These are phyloP conservation scores for Dichetophora obliterata DNA, from an alignment of 2,888 invertebrate genomes.

Conservation along the genomic window DNA sequence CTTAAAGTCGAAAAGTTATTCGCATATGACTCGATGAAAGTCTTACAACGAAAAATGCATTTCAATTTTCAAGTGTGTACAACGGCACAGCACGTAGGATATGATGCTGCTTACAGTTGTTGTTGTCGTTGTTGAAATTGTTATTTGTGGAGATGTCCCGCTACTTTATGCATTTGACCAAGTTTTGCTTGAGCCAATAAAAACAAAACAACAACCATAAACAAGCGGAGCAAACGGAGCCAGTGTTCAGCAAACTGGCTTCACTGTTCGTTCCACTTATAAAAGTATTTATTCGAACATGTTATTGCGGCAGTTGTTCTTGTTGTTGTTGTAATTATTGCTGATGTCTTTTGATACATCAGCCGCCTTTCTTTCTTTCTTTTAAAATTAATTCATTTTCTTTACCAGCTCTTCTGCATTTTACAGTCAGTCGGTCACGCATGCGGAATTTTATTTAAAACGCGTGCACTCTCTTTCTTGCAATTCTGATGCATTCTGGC, in stretches of 20 bases:
- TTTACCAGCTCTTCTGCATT: neutral
- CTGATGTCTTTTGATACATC: conserved; percentile 16
- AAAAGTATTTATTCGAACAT: conserved; percentile 3
- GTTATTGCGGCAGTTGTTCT: conserved; percentile 1
- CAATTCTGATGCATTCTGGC: neutral
- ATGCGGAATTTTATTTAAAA: neutral
- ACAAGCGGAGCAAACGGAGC: neutral
- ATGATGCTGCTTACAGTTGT: neutral
- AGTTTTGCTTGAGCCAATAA: neutral
- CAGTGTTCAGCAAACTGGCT: neutral
- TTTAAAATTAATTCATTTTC: conserved; percentile 4
- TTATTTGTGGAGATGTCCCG: neutral
- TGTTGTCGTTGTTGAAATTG: neutral
- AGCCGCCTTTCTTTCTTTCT: neutral
- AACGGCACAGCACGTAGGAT: neutral
- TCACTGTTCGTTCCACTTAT: conserved; percentile 13
- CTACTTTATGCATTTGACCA: conserved; percentile 8
- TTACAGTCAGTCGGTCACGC: neutral
- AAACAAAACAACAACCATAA: neutral
- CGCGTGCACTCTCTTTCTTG: neutral
- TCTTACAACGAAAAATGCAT: no score
- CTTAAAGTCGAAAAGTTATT: no score
- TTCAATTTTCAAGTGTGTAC: no score
- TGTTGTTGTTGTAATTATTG: conserved; percentile 15
- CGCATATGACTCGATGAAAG: no score